Evolutionary conservation across 53 echinoderm and acorn worm species (phyloP).

Genomic region (Echinometra lucunter): DNA sequence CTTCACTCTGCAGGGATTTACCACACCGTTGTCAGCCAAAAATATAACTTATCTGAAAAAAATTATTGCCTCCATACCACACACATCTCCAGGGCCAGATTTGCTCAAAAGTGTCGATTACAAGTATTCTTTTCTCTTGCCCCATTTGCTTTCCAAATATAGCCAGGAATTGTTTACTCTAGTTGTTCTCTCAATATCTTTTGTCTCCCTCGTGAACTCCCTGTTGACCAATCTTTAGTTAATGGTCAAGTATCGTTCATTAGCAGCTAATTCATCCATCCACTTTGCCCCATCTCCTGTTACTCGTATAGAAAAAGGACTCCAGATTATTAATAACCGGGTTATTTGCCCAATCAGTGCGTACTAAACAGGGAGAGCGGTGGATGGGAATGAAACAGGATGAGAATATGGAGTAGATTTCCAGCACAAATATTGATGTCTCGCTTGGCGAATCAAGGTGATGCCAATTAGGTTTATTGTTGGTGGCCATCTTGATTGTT

Average conservation of each 20-base stretch:
- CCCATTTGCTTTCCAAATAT: slow-evolving; percentile 5
- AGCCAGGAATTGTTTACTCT: background rate
- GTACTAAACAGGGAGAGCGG: background rate
- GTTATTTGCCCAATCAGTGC: slow-evolving; percentile 32
- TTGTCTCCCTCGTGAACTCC: background rate
- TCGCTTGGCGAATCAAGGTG: slow-evolving; percentile 29
- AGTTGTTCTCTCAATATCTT: background rate
- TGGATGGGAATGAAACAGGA: background rate
- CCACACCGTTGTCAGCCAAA: background rate
- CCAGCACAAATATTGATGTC: slow-evolving; percentile 42
- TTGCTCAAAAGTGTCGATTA: background rate
- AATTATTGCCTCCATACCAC: background rate
- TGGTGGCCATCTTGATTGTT: slow-evolving; percentile 42
- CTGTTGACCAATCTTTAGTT: background rate
- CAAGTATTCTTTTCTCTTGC: background rate
- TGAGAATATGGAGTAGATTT: slow-evolving; percentile 28
- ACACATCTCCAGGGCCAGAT: background rate
- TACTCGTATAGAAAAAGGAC: background rate
- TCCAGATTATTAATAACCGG: background rate
- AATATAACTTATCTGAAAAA: background rate
- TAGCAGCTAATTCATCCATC: background rate
- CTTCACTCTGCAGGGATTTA: background rate
- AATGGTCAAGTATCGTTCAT: slow-evolving; percentile 21
- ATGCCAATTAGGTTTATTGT: slow-evolving; percentile 46
- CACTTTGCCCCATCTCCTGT: background rate